These are phyloP conservation scores for Tetrapedia diversipes DNA, from an alignment of 2,888 invertebrate genomes.

Conservation along the genomic window DNA sequence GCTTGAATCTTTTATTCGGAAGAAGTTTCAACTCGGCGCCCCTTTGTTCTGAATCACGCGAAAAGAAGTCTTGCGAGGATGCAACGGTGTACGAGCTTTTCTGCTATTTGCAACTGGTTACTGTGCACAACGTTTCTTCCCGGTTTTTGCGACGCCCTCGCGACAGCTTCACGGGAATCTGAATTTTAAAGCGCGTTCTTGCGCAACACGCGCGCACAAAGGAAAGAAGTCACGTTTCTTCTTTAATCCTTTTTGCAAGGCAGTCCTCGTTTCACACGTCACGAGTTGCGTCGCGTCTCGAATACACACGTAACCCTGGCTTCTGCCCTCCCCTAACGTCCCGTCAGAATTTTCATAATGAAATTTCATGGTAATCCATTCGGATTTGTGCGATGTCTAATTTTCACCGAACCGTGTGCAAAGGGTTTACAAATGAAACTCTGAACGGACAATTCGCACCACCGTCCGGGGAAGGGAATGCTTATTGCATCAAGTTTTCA, in stretches of 20 bases:
- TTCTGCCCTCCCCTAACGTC: not conserved
- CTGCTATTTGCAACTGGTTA: not conserved
- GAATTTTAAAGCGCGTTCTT: constrained; percentile 39
- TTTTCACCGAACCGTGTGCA: not conserved
- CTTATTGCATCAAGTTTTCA: no score
- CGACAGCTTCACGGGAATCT: constrained; percentile 7
- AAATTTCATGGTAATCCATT: constrained; percentile 28
- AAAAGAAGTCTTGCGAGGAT: not conserved
- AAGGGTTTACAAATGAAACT: constrained; percentile 2
- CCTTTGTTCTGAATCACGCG: not conserved
- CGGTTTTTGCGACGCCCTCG: not conserved
- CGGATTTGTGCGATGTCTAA: not conserved
- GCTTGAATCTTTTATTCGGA: no score
- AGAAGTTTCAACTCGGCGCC: no score
- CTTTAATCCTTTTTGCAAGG: constrained; percentile 35
- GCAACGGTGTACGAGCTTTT: not conserved
- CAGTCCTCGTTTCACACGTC: constrained; percentile 20
- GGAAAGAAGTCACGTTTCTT: constrained; percentile 32
- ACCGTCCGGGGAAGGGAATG: no score
- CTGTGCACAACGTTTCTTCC: not conserved
- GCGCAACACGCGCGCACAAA: constrained; percentile 5
- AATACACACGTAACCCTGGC: constrained; percentile 28
- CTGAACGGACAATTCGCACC: not conserved
- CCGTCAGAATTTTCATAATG: constrained; percentile 41
- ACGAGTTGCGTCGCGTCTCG: constrained; percentile 21